These are phyloP conservation scores for Petroica traversi DNA, from an alignment of 2,113 vertebrate species.

Conservation along the genomic window DNA sequence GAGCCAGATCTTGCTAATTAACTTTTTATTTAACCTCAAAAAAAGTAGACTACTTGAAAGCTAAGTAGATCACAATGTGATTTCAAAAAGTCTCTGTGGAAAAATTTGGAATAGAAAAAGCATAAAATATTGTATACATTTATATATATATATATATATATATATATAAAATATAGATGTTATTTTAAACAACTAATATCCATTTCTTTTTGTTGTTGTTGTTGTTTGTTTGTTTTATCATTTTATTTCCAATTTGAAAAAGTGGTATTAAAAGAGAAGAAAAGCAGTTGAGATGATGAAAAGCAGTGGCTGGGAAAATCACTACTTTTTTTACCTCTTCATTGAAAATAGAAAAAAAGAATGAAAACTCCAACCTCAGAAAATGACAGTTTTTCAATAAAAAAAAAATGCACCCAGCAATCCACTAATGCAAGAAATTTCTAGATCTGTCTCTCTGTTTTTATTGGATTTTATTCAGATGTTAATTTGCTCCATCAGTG, in stretches of 20 bases:
- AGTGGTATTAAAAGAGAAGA: not conserved
- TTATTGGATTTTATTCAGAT: not conserved
- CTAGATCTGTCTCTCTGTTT: not conserved
- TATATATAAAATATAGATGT: not conserved
- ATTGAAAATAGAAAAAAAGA: not conserved
- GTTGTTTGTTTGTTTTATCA: not conserved
- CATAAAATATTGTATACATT: not conserved
- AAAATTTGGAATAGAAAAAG: not conserved
- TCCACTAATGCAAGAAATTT: not conserved
- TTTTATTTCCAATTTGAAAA: not conserved
- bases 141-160: not conserved
- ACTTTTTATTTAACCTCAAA: not conserved
- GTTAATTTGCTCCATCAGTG: not conserved
- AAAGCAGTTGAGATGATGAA: not conserved
- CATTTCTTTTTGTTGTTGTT: rapidly evolving
- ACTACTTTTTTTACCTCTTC: not conserved
- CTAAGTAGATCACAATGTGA: not conserved
- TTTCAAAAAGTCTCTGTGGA: not conserved
- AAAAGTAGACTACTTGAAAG: not conserved
- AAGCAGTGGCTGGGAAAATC: not conserved
- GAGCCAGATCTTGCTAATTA: not conserved
- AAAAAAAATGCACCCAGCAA: not conserved
- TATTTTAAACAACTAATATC: not conserved
- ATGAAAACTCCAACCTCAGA: not conserved
- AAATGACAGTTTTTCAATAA: not conserved